Percentiles rank a stretch among this genome's conserved stretches.
These are phyloP conservation scores for Dysmachus trigonus DNA, from an alignment of 2,888 invertebrate genomes.

Conservation along the genomic window DNA sequence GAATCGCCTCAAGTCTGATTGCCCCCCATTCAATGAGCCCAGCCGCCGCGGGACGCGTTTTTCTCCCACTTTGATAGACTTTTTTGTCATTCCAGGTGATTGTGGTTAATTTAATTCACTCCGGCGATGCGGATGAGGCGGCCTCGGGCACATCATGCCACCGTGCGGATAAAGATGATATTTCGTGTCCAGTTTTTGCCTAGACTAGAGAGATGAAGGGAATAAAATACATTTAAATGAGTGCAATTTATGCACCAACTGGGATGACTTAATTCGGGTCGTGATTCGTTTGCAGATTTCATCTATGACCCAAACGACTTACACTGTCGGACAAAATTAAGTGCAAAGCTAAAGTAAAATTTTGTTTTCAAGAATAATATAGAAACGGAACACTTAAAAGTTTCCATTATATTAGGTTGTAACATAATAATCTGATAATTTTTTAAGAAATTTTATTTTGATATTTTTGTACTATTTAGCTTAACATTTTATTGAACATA, in stretches of 20 bases:
- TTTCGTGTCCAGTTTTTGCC: neutral
- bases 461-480: no score
- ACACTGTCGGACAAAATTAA: no score
- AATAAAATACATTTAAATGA: constrained; percentile 17
- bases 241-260: neutral
- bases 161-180: constrained; percentile 7
- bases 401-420: no score
- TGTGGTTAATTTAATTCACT: constrained; percentile 33
- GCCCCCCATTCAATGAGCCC: neutral
- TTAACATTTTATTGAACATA: no score
- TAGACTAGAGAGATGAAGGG: neutral
- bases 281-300: neutral
- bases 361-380: no score
- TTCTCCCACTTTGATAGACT: constrained; percentile 2
- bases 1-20: neutral
- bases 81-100: constrained; percentile 23
- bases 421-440: no score
- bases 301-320: neutral
- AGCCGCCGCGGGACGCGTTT: neutral
- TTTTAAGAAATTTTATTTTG: no score
- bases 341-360: no score
- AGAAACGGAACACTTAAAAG: no score
- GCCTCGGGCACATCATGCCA: neutral
- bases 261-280: neutral
- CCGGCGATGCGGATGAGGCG: neutral